Conservation (phyloP, 2,113 vertebrate species). For the Girardinichthys multiradiatus region DNA sequence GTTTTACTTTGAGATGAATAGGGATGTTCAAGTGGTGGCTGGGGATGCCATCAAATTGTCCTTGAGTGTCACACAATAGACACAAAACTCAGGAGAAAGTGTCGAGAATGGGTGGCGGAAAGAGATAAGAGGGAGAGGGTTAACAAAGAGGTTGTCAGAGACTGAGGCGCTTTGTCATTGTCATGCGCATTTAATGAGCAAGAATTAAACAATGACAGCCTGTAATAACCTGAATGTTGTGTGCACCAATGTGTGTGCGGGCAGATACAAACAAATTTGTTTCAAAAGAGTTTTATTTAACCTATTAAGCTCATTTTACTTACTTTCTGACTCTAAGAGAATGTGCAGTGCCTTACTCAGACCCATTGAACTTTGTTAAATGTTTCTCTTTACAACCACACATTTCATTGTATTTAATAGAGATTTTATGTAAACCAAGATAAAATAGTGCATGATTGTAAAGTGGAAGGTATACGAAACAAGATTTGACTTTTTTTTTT, state of each 20-base stretch:
- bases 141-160: slow-evolving; percentile 71
- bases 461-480: too few species aligned
- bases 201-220: slow-evolving; percentile 80
- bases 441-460: background rate
- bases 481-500: too few species aligned
- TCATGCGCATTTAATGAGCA: slow-evolving; percentile 77
- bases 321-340: too few species aligned
- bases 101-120: slow-evolving; percentile 60
- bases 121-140: slow-evolving; percentile 72
- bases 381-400: background rate
- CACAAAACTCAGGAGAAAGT: slow-evolving; percentile 61
- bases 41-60: slow-evolving; percentile 68
- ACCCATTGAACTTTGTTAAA: background rate
- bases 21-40: slow-evolving; percentile 74
- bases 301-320: background rate
- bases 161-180: slow-evolving; percentile 75
- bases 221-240: slow-evolving; percentile 73
- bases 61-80: slow-evolving; percentile 74
- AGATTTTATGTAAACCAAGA: background rate
- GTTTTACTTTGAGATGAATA: slow-evolving; percentile 69
- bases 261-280: background rate
- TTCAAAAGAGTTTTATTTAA: background rate
- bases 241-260: slow-evolving; percentile 11
- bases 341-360: background rate
- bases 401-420: background rate